Evolutionary conservation across 2,888 invertebrate genomes (phyloP), one percentile per base, ranked within the genome.

Genomic region (Caenorhabditis sp.): DNA sequence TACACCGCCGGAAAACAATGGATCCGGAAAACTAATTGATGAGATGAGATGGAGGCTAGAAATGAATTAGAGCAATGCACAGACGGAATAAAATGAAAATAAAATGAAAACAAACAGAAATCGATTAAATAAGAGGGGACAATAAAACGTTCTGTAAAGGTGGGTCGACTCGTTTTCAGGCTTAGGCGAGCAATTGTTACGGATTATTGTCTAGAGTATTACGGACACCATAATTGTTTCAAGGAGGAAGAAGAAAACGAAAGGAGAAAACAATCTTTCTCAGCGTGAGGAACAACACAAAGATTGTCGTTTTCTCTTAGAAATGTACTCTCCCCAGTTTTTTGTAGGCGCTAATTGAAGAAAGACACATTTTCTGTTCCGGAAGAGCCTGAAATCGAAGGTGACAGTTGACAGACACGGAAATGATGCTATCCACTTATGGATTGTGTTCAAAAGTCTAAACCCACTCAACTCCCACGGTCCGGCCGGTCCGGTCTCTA

Each of bases 11-110:
- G 39, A 39, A 53, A 53, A 53, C 32, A 53, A 53, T 39, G 24
- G 48, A 48, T 8, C 9, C 17, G 17, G 8, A 48, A 32, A 53
- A 53, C 53, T 53, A 53, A 39, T 53, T 53, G 39, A 11, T 53
- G 39, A 9, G 26, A 48, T 27, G 27, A 27, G 20, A 50, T 32
- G 50, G 17, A 32, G 9, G 41, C 9, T 7, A 9, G 5, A 17
- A 41, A 41, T 17, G n/a, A 15, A 41, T 9, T 4, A 37, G 37
- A 37, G n/a, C 37, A 37, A 41, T n/a, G 2, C 17, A n/a, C 5
- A 15, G 9, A 5, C 41, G 41, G 11, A 43, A 13, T 3, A 13
- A 35, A 9, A 30, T 24, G 46, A 48, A 27, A 4, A 17, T 20
- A 9, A 45, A 22, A 22, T 20, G 17, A 7, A 9, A 27, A 13